Base-by-base conservation (phyloP, 1,140 invertebrate species). In the Nautilus pompilius region DNA sequence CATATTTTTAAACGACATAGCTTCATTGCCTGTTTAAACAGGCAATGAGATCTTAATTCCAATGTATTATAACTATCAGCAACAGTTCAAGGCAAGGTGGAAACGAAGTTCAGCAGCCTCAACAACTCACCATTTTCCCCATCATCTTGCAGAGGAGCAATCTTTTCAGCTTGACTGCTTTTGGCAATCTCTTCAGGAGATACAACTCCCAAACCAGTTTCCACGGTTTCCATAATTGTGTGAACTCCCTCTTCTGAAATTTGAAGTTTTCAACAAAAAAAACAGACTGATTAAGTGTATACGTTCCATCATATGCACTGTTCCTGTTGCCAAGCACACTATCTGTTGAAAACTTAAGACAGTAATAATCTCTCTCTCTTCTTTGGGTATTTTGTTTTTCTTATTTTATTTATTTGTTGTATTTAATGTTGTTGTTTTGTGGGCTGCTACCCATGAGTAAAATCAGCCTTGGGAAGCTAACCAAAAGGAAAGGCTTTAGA, bases 171-270 rank as follows among this genome's bases (percentile, higher is more conserved):
- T 36, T 45, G 32, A 36, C 65, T 80, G 79, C 74, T 84, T 30
- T 59, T 83, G 1, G 87, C 90, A 53, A 93, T 73, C 74, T 92
- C 88, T 76, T 89, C 88, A 17, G 91, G 90, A 75, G 91, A 87
- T 26, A 91, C 90, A 6, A 88, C 88, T 28, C 90, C 90, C 49
- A 94, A 89, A 36, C 87, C 86, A 34, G 79, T 75, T 69, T 86
- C 85, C 30, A 86, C 81, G 51, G 87, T 87, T 82, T 92, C 90
- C 62, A 93, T 78, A 15, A 93, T 89, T 49, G 88, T 90, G 66
- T 84, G 86, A 10, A 93, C 77, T 22, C 90, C 89, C 71, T 90
- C 90, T 65, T 88, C 82, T 83, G 41, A 22, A 68, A 64, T n/a
- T n/a, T n/a, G n/a, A n/a, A n/a, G n/a, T n/a, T n/a, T n/a, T n/a